Evolutionary conservation across 2,113 vertebrate genomes (phyloP).

Genomic region (Heterotilapia buettikoferi): DNA sequence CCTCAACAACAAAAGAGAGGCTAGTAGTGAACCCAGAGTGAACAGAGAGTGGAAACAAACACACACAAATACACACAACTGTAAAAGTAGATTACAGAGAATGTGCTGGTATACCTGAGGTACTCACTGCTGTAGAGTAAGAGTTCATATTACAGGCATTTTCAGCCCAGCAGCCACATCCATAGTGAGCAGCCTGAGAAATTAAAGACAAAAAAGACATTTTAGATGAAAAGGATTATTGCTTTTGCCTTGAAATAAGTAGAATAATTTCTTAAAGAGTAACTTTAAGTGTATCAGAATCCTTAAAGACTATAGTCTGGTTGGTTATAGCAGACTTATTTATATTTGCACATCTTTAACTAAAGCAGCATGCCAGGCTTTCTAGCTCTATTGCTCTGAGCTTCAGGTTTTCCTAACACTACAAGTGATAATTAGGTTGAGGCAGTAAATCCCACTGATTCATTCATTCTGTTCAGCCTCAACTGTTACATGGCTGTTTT

Average conservation of each 20-base stretch:
- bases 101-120: slow-evolving; percentile 89
- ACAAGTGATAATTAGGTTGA: neutral
- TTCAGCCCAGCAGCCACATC: slow-evolving; percentile 99
- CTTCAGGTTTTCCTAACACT: neutral
- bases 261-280: neutral
- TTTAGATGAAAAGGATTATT: neutral
- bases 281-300: neutral
- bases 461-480: neutral
- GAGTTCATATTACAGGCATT: slow-evolving; percentile 86
- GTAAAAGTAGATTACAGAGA: neutral
- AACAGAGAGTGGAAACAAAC: neutral
- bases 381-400: neutral
- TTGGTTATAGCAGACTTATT: neutral
- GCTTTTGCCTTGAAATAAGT: neutral
- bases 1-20: neutral
- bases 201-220: neutral
- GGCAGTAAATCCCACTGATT: neutral
- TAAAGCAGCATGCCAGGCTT: neutral
- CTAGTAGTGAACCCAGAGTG: neutral
- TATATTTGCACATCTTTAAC: neutral
- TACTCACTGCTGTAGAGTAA: slow-evolving; percentile 99
- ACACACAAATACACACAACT: neutral
- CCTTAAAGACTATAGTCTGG: neutral
- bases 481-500: neutral
- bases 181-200: slow-evolving; percentile 93